Base-by-base conservation (phyloP, 2,888 invertebrate genomes). In the Lepeophtheirus nordmannii region DNA sequence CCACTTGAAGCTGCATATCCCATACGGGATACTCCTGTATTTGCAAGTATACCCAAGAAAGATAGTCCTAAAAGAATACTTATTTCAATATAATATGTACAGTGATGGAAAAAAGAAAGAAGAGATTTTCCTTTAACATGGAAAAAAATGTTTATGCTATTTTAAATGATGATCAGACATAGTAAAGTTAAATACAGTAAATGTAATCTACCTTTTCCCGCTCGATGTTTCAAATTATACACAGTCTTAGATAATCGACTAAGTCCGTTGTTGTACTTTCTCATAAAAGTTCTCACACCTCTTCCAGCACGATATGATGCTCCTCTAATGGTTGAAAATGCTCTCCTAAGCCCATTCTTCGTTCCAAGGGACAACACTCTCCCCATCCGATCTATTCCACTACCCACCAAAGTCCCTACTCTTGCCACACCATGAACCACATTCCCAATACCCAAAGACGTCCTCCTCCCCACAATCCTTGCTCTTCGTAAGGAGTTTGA, bases 21-120 rank as follows among this genome's bases (percentile, higher is more conserved):
- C 40, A 62, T 62, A 17, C 62, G 38, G 10, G 62, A 62, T 10
- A 62, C 41, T 17, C 62, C 62, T 40, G 53, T n/a, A 17, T 17
- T 46, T 17, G 53, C 17, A 14, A 46, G 53, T 14, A 46, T 3
- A 46, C 53, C 53, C 53, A 46, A 46, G 17, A 46, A 46, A 14
- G 14, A n/a, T 46, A 46, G 8, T n/a, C 53, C 53, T 46, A 46
- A n/a, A 46, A 46, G 17, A 46, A 17, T 46, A n/a, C 17, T 14
- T 46, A n/a, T 46, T 46, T 46, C 14, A 46, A 46, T 46, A 46
- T 46, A n/a, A 46, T 46, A 17, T 14, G 53, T 14, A 46, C 14
- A 46, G 8, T 46, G 53, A n/a, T 46, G 30, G 30, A 30, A 30
- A 30, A n/a, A n/a, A n/a, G n/a, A n/a, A n/a, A n/a, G n/a, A n/a